phyloP scores from a whole-genome alignment of 2,888 invertebrate genomes.

The Pterostichus madidus region DNA sequence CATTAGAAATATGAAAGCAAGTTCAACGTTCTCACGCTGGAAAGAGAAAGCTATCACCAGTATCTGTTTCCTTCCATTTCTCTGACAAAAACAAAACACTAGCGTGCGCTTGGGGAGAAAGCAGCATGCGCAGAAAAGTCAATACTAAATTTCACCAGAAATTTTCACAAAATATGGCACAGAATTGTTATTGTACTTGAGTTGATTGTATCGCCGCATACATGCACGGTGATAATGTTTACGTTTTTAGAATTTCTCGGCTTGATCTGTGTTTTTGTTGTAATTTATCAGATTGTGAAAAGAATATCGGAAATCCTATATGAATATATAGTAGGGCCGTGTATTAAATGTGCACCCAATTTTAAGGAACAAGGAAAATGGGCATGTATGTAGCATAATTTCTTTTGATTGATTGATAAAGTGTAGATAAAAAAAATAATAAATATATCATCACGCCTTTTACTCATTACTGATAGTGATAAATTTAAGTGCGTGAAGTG shows the following conservation, averaged over 20 bases:
- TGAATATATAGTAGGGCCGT: constrained; percentile 10
- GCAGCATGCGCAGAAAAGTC: constrained; percentile 56
- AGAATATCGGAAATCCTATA: constrained; percentile 46
- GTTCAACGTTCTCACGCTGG: not conserved
- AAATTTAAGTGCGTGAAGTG: too few relatives aligned
- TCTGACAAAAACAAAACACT: constrained; percentile 7
- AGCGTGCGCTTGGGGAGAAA: constrained; percentile 32
- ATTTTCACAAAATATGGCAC: constrained; percentile 1
- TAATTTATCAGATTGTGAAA: constrained; percentile 24
- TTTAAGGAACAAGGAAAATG: constrained; percentile 54
- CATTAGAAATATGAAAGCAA: not conserved
- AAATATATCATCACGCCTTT: too few relatives aligned
- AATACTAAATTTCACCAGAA: constrained; percentile 47
- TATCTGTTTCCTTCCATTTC: constrained; percentile 27
- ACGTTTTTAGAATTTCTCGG: constrained; percentile 47
- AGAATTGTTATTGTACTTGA: constrained; percentile 16
- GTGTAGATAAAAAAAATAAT: too few relatives aligned
- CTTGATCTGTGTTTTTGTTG: constrained; percentile 31
- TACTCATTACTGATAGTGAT: too few relatives aligned
- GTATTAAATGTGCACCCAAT: constrained; percentile 34
- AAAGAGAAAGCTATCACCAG: constrained; percentile 2
- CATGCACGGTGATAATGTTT: constrained; percentile 30
- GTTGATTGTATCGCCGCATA: not conserved
- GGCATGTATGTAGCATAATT: constrained; percentile 58
- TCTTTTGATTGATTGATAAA: too few relatives aligned